Base-by-base conservation (phyloP, 2,888 invertebrate species). In the Xestia c-nigrum region DNA sequence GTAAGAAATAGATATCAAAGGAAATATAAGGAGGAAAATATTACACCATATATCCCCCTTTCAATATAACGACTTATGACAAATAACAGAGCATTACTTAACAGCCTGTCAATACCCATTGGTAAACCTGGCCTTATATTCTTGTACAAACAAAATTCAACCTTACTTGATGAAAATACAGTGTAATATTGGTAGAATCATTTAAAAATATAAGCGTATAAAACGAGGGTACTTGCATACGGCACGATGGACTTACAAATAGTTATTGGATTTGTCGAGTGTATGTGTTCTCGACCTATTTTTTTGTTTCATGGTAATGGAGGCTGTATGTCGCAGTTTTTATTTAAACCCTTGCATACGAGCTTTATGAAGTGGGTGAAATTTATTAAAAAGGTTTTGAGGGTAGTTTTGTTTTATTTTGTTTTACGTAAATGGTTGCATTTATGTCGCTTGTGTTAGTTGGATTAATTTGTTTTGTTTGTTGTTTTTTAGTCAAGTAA, bases 201-300 rank as follows among this genome's bases (percentile, higher is more conserved):
- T 71, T 69, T 72, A 12, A 66, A 69, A 57, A 55, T 57, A n/a
- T 50, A 40, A 61, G 57, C 31, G 61, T 16, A 52, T 64, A 65
- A 73, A 68, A 76, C 79, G 74, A 82, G 78, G 76, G 76, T 55
- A 71, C 78, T 84, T 81, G 59, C 70, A 80, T 70, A 82, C 77
- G 83, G 80, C 7, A 80, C 80, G 80, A 77, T 78, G 74, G 75
- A 74, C 74, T 80, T 76, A 76, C 74, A 74, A 82, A 81, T 76
- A 78, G 88, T 86, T 88, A 89, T 88, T 84, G 87, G 88, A 86
- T 85, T 84, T 70, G 82, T 80, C 38, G 72, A 86, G 85, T 78
- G 79, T 61, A 52, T 72, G 82, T 80, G 81, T 65, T 52, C 70
- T 50, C 86, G 76, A 80, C 84, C 76, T 79, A 79, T 79, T 84